A percentile compares a stretch with the other conserved stretches of the same genome.
These are phyloP conservation scores for Pipistrellus pygmaeus DNA, from an alignment of 2,797 vertebrate genomes.

Conservation along the genomic window DNA sequence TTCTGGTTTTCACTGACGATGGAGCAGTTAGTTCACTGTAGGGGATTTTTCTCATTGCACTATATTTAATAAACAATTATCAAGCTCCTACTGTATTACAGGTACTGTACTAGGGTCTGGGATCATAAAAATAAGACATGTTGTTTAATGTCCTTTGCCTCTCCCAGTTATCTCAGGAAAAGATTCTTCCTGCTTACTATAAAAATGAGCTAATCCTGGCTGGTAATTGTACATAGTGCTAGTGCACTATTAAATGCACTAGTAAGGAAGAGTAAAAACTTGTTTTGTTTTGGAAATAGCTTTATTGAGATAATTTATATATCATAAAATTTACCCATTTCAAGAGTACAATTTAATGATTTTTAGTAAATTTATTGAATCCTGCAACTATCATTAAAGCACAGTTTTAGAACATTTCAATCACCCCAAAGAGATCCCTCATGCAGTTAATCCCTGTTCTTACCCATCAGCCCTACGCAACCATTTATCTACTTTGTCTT, in stretches of 20 bases:
- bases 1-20: slow-evolving; percentile 6
- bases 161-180: slow-evolving; percentile 38
- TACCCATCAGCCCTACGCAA: background rate
- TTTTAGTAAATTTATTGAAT: slow-evolving; percentile 6
- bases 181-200: background rate
- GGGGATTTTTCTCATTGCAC: slow-evolving; percentile 25
- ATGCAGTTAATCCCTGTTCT: background rate
- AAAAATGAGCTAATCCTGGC: slow-evolving; percentile 44
- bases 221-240: slow-evolving; percentile 10
- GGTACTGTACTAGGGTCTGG: background rate
- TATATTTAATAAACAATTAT: slow-evolving; percentile 37
- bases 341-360: background rate
- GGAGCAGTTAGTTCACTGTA: background rate
- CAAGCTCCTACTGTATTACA: slow-evolving; percentile 26
- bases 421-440: background rate
- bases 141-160: slow-evolving; percentile 10
- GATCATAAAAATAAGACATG: background rate
- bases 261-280: slow-evolving; percentile 38
- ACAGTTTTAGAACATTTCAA: slow-evolving; percentile 29
- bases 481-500: background rate
- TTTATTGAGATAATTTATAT: slow-evolving; percentile 36
- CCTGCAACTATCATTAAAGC: slow-evolving; percentile 10
- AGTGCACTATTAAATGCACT: background rate
- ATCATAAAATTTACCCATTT: slow-evolving; percentile 42
- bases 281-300: background rate